Conservation (phyloP, 1,140 invertebrate species). For the Cyphomyrmex costatus region DNA sequence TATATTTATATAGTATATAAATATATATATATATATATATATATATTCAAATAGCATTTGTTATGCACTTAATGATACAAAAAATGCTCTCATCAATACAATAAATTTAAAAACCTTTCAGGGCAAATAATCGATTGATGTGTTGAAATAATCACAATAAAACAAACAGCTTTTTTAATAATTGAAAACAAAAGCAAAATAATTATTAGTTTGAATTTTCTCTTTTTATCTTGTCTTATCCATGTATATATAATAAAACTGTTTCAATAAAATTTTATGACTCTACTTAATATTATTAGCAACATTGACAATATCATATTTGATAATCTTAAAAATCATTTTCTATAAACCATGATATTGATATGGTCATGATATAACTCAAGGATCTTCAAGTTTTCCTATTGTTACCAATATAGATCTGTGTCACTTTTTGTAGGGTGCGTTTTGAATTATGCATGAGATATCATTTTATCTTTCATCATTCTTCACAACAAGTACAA, state of each 20-base stretch:
- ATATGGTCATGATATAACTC: not conserved
- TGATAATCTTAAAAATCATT: too few relatives aligned
- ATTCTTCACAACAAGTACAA: too few relatives aligned
- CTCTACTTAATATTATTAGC: too few relatives aligned
- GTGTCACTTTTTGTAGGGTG: constrained; percentile 46
- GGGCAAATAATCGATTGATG: not conserved
- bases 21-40: too few relatives aligned
- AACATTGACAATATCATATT: too few relatives aligned
- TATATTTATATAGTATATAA: too few relatives aligned
- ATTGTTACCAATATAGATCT: not conserved
- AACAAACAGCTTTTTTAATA: not conserved
- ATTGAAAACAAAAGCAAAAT: not conserved
- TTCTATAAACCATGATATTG: not conserved
- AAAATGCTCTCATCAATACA: not conserved
- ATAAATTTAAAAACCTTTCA: not conserved
- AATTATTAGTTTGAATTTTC: too few relatives aligned
- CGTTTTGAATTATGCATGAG: too few relatives aligned
- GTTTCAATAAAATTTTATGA: too few relatives aligned
- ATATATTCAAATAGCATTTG: not conserved
- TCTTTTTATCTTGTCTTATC: too few relatives aligned
- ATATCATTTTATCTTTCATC: too few relatives aligned
- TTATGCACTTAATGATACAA: not conserved
- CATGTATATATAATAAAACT: too few relatives aligned
- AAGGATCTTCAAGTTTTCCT: constrained; percentile 42
- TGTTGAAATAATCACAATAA: not conserved